Percentiles rank a stretch among this genome's conserved stretches.
Evolutionary conservation across 1,140 invertebrate species (phyloP).

Genomic region (Tetramorium parvispinum): DNA sequence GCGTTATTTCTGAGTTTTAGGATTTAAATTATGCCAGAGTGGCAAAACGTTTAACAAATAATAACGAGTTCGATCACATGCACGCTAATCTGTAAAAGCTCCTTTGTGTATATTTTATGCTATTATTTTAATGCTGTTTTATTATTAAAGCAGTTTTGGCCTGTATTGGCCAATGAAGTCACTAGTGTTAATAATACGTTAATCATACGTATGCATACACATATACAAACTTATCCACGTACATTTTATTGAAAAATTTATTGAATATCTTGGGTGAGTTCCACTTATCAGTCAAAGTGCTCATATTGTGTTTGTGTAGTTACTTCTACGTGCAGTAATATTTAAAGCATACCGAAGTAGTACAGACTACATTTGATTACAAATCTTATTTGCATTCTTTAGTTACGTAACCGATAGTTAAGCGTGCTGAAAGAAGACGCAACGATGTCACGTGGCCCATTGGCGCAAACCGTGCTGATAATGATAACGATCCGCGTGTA

Average conservation of each 20-base stretch:
- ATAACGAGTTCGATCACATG: background rate
- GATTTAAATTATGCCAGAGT: background rate
- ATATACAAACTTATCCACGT: too few species aligned
- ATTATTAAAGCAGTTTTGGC: too few species aligned
- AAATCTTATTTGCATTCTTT: slow-evolving; percentile 20
- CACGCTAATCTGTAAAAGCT: background rate
- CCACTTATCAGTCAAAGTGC: background rate
- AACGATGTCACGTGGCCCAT: background rate
- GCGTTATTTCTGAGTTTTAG: background rate
- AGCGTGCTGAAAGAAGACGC: background rate
- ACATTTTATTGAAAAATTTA: background rate
- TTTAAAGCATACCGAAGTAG: background rate
- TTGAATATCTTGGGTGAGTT: too few species aligned
- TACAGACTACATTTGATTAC: background rate
- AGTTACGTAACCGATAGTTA: background rate
- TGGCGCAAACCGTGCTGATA: background rate
- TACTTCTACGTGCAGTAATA: background rate
- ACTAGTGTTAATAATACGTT: too few species aligned
- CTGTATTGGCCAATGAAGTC: too few species aligned
- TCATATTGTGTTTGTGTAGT: background rate
- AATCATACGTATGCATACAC: too few species aligned
- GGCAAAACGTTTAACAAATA: background rate
- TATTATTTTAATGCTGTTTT: too few species aligned
- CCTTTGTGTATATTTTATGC: too few species aligned
- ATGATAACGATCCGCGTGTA: background rate